Evolutionary conservation across 2,888 invertebrate genomes (phyloP), one percentile per base, ranked within the genome.

Genomic region (Rhamphomyia laevipes): DNA sequence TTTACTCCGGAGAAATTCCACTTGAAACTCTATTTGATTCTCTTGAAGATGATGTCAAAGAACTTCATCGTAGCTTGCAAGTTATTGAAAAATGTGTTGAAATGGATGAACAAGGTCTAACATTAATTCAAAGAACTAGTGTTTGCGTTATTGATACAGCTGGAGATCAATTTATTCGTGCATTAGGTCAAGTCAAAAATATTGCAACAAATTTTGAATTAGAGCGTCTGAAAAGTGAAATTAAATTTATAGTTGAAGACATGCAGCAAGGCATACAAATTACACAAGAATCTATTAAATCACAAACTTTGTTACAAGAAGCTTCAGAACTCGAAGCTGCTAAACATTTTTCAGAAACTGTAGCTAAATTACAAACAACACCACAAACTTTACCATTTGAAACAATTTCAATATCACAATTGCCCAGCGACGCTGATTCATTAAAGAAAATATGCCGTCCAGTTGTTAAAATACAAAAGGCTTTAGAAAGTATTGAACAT

Each of bases 31-130:
- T 76, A 1, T 71, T 73, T 50, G 75, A 78, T 53, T 73, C 76
- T 3, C 71, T 81, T 58, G 77, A 81, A 10, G 76, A 76, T 51
- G 77, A 82, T 3, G 70, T 86, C 35, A 78, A 78, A 56, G 72
- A 74, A 30, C 65, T 86, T 18, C 81, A 82, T 59, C 77, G 80
- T 57, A 78, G 80, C 21, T 62, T 86, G 6, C 76, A 77, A 16
- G 76, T 81, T 2, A 76, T 84, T 35, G 79, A 83, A 63, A 81
- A 81, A 62, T 82, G 84, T 59, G 75, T 81, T 35, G 80, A 80
- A 58, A 75, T 81, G 55, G 80, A 81, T 63, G 79, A 78, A 56
- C 77, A 77, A 35, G 81, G 77, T 12, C 78, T 77, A 48, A 82
- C 83, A 0, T 66, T 84, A 10, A 80, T 83, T 2, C 81, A 82